Evolutionary conservation across 2,888 invertebrate species (phyloP).

Genomic region (Limulus polyphemus): DNA sequence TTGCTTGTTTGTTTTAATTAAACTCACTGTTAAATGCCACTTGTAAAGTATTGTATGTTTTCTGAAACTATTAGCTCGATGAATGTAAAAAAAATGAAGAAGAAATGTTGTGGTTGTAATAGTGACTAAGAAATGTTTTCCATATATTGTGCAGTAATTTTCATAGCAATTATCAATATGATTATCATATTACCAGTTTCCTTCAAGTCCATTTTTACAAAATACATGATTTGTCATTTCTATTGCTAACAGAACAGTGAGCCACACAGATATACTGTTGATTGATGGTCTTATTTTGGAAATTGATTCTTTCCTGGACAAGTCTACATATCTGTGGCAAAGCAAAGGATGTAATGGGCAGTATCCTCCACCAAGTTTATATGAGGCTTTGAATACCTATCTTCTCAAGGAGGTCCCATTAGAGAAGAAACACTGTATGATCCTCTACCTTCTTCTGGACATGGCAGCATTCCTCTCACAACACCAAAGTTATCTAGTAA

Average conservation of each 20-base stretch:
- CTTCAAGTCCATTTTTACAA: too few species aligned
- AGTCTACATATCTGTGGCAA: too few species aligned
- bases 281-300: conserved; percentile 36
- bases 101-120: too few species aligned
- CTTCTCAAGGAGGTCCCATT: conserved; percentile 53
- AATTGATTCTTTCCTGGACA: background rate
- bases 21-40: too few species aligned
- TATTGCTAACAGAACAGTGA: conserved; percentile 35
- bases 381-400: conserved; percentile 61
- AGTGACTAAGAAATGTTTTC: too few species aligned
- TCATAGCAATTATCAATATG: too few species aligned
- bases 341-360: conserved; percentile 35
- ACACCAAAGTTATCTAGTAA: conserved; percentile 46
- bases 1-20: too few species aligned
- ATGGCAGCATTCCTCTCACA: conserved; percentile 57
- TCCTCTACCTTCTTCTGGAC: conserved; percentile 69
- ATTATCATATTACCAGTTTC: background rate
- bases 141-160: too few species aligned
- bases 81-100: too few species aligned
- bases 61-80: too few species aligned
- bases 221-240: too few species aligned
- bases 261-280: conserved; percentile 48
- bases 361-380: conserved; percentile 73
- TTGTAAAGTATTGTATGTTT: too few species aligned
- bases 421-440: conserved; percentile 60